Base-by-base conservation (phyloP, 1,140 invertebrate species). In the Philaenus spumarius region DNA sequence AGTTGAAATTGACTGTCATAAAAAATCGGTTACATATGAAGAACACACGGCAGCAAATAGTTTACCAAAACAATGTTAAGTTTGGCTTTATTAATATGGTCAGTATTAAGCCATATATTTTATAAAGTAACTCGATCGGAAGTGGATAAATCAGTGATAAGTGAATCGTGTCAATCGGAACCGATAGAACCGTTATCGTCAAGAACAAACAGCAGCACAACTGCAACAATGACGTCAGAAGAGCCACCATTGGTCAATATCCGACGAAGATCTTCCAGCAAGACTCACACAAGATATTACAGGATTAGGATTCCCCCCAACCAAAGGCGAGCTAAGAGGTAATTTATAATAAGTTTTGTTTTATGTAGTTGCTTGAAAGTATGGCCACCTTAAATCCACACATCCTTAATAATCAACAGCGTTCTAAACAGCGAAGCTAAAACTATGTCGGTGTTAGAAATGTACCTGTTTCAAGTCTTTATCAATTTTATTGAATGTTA, bases 301-400 rank as follows among this genome's bases (percentile, higher is more conserved):
- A 45, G 65, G 48, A 66, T 66, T 30, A 40, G 63, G n/a, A 46
- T 66, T 17, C 65, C 65, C n/a, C 61, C 62, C n/a, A 64, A 64
- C 23, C 63, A 62, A 11, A 58, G 65, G 22, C 51, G 65, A 40
- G 65, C 65, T 6, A 66, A 66, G 23, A 66, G 65, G 65, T 66
- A 61, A 59, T 30, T 58, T 15, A 11, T 19, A 6, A 57, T 43
- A 43, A 55, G 11, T 11, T 15, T 7, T 46, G n/a, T 9, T 11
- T 9, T n/a, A 15, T 46, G 43, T 15, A 9, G n/a, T n/a, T n/a
- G n/a, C n/a, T n/a, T n/a, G n/a, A n/a, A n/a, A n/a, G n/a, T n/a
- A n/a, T n/a, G n/a, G n/a, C n/a, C n/a, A n/a, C n/a, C n/a, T n/a
- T n/a, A n/a, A n/a, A n/a, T n/a, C n/a, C n/a, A n/a, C n/a, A n/a